Evolutionary conservation across 1,140 invertebrate species (phyloP), one percentile per base, ranked within the genome.

Genomic region (Elysia chlorotica): DNA sequence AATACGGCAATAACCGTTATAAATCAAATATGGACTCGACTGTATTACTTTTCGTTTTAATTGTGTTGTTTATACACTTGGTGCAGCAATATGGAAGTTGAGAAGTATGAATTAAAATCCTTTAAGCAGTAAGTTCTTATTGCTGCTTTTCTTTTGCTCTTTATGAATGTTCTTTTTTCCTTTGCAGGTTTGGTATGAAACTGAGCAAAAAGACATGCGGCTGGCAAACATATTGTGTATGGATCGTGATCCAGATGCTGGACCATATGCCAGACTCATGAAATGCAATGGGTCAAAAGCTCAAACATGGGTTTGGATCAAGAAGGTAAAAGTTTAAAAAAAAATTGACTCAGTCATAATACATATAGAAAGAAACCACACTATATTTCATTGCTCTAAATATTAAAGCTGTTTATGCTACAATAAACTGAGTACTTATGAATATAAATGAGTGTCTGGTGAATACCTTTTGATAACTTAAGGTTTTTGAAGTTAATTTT

Each of bases 261-360:
- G 74, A 19, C 71, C 71, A 21, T 83, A 80, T 69, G 93, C 94
- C 0, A 88, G 91, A 59, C 87, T 98, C 10, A 92, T 92, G 69
- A 98, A 98, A 87, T 98, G 96, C 82, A 95, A 97, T 84, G 95
- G 96, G 85, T 93, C 95, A 89, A 94, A 93, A 0, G 90, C 92
- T 76, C 96, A 98, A 87, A 93, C 95, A 76, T 98, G 96, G 96
- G 92, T 65, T 0, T 82, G 81, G 78, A 74, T 57, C 2, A 78
- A 59, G 25, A 66, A 74, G 78, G 80, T 77, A 70, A 71, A 25
- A 48, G 33, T 33, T 6, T 10, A 14, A 69, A 14, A 14, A n/a
- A 10, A 33, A 19, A 33, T 56, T 25, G 35, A 4, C 6, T 35
- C 23, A 19, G 23, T 17, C 19, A 23, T 28, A 10, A 23, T 71